phyloP scores from a whole-genome alignment of 35 echinoderm and acorn worm genomes.

The Ophiothrix spiculata region DNA sequence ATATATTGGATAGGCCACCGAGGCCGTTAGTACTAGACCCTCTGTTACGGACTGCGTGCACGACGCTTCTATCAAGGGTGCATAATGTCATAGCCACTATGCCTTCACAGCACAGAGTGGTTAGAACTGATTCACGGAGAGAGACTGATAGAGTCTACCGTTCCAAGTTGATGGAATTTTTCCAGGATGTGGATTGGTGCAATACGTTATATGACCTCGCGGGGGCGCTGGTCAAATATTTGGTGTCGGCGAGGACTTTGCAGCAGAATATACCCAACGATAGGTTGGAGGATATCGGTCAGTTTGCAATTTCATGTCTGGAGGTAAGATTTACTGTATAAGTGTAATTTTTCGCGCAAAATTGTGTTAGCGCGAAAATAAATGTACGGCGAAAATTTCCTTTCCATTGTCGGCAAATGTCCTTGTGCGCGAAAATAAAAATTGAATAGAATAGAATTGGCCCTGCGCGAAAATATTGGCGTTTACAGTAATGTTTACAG shows the following conservation, averaged over 20 bases:
- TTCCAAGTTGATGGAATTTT: slow-evolving; percentile 61
- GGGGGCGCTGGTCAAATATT: slow-evolving; percentile 53
- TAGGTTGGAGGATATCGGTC: slow-evolving; percentile 37
- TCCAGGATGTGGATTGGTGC: slow-evolving; percentile 51
- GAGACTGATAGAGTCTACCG: slow-evolving; percentile 30
- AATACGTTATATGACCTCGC: slow-evolving; percentile 47
- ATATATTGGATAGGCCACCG: neutral
- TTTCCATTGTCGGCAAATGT: too few species aligned
- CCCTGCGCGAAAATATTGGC: too few species aligned
- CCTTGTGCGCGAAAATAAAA: too few species aligned
- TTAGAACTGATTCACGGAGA: slow-evolving; percentile 26
- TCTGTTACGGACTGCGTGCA: slow-evolving; percentile 46
- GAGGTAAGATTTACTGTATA: too few species aligned
- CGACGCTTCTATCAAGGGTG: slow-evolving; percentile 50
- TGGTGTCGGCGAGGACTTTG: slow-evolving; percentile 45
- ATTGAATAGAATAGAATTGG: too few species aligned
- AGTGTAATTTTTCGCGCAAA: too few species aligned
- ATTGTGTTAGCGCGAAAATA: too few species aligned
- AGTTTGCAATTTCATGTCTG: slow-evolving; percentile 58
- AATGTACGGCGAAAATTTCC: too few species aligned
- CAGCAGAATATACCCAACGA: slow-evolving; percentile 30
- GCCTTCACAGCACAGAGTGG: slow-evolving; percentile 54
- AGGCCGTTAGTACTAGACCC: slow-evolving; percentile 17
- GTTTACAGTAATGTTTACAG: too few species aligned
- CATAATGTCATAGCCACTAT: slow-evolving; percentile 56